A percentile compares a stretch with the other conserved stretches of the same genome.
Conservation (phyloP, 2,797 vertebrate genomes). For the Austrolebias charrua region DNA sequence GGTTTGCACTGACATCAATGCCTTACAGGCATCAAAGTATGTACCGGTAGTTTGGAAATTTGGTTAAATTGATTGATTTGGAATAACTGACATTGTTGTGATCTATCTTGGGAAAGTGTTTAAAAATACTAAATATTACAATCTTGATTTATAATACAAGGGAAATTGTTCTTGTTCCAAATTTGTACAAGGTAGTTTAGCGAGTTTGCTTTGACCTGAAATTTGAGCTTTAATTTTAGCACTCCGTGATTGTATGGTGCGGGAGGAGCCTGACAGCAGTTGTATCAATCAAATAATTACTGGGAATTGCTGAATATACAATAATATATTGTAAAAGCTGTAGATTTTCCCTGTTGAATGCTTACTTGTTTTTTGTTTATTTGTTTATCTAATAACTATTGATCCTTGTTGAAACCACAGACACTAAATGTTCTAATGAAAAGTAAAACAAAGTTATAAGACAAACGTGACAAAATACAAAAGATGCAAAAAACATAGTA, state of each 20-base stretch:
- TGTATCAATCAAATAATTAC: background rate
- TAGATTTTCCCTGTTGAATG: no score
- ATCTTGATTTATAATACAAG: conserved; percentile 17
- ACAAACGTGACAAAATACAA: background rate
- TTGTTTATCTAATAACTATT: background rate
- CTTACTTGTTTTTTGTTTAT: no score
- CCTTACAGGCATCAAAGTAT: background rate
- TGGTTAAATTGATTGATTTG: background rate
- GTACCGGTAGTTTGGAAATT: no score
- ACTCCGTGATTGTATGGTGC: background rate
- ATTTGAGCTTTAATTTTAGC: conserved; percentile 8
- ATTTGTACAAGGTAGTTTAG: background rate
- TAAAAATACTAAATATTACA: background rate
- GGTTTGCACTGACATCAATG: background rate
- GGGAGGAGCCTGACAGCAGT: background rate
- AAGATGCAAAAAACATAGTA: conserved; percentile 3
- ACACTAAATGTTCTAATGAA: background rate
- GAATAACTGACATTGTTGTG: background rate
- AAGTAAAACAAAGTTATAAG: background rate
- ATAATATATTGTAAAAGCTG: no score
- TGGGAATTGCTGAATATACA: background rate
- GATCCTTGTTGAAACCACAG: background rate
- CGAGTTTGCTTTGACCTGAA: background rate
- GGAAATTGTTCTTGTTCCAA: background rate
- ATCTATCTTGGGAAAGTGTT: background rate